A percentile compares a stretch with the other conserved stretches of the same genome.
phyloP scores from a whole-genome alignment of 2,113 vertebrate genomes.

The Podilymbus podiceps region DNA sequence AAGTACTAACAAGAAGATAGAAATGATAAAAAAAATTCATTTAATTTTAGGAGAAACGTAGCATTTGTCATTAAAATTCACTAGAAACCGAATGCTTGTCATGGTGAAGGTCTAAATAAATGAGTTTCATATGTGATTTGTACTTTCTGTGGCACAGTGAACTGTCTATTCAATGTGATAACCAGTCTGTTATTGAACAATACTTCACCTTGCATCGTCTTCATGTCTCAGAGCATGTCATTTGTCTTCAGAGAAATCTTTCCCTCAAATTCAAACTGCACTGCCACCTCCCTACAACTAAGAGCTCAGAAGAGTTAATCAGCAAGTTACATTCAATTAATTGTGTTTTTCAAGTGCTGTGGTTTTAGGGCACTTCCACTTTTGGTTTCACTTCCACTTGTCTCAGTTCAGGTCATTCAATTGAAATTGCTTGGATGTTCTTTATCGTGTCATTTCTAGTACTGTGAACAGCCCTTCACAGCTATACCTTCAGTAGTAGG shows the following conservation, averaged over 20 bases:
- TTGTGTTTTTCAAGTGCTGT: neutral
- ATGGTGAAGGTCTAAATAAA: neutral
- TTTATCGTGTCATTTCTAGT: neutral
- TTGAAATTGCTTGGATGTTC: neutral
- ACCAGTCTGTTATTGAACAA: neutral
- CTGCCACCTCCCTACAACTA: neutral
- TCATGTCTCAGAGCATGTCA: neutral
- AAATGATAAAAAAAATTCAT: fast-evolving
- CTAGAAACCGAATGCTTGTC: neutral
- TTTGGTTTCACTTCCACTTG: neutral
- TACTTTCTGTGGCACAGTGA: neutral
- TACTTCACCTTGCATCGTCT: neutral
- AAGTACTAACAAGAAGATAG: neutral
- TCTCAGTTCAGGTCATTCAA: neutral
- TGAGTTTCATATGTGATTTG: neutral
- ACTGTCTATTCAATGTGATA: neutral
- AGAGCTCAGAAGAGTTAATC: neutral
- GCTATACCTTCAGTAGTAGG: neutral
- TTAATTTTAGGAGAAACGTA: neutral
- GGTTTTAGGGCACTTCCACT: fast-evolving
- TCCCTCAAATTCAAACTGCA: neutral
- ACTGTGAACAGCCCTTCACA: neutral
- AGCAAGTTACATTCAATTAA: neutral
- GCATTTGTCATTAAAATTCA: neutral
- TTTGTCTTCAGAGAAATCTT: neutral